phyloP scores from a whole-genome alignment of 1,140 invertebrate genomes.

The Drosophila arizonae region DNA sequence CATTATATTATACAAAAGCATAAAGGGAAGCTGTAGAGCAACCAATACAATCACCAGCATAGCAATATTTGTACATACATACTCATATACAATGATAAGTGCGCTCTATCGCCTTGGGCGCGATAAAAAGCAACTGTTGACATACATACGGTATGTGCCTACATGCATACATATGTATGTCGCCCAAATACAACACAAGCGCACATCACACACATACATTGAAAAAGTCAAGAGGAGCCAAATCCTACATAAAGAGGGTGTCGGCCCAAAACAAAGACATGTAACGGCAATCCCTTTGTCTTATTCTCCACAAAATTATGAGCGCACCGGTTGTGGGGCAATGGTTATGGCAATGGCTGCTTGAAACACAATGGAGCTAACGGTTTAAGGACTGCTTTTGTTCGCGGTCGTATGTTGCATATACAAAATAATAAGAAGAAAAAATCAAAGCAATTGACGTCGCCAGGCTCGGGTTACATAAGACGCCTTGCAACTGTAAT shows the following conservation, averaged over 20 bases:
- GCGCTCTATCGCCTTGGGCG: slow-evolving; percentile 66
- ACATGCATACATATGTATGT: too few relatives aligned
- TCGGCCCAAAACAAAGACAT: slow-evolving; percentile 57
- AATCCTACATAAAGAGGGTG: slow-evolving; percentile 50
- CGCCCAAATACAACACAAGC: slow-evolving; percentile 18
- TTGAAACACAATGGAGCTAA: slow-evolving; percentile 39
- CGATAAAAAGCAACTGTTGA: slow-evolving; percentile 61
- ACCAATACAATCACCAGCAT: slow-evolving; percentile 5
- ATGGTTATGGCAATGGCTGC: slow-evolving; percentile 40
- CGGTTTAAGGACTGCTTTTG: slow-evolving; percentile 50
- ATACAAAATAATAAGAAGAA: slow-evolving; percentile 13
- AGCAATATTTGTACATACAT: background rate
- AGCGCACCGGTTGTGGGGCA: slow-evolving; percentile 57
- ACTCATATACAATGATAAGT: slow-evolving; percentile 54
- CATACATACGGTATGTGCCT: slow-evolving; percentile 45
- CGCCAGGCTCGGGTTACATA: slow-evolving; percentile 71
- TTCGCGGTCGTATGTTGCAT: slow-evolving; percentile 49
- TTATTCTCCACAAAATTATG: slow-evolving; percentile 15
- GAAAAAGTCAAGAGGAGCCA: slow-evolving; percentile 66
- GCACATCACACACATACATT: slow-evolving; percentile 4
- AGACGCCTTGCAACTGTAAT: slow-evolving; percentile 38
- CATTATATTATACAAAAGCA: slow-evolving; percentile 21
- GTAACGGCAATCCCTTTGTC: slow-evolving; percentile 30
- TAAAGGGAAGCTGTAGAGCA: slow-evolving; percentile 22
- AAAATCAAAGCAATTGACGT: slow-evolving; percentile 57